Evolutionary conservation across 2,113 vertebrate genomes (phyloP), one percentile per base, ranked within the genome.

Genomic region (Sceloporus tristichus): DNA sequence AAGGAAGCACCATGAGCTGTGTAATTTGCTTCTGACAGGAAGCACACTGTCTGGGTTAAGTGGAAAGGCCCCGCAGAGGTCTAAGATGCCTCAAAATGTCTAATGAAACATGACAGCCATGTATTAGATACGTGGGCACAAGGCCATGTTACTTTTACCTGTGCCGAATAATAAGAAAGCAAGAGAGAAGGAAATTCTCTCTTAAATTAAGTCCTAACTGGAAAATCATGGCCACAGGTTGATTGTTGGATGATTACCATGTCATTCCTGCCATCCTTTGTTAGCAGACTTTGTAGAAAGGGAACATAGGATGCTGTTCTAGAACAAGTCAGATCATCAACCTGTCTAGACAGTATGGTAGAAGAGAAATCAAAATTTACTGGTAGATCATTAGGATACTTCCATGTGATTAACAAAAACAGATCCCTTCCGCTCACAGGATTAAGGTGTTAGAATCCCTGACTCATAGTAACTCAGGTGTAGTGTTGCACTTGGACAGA

Each of bases 31-130:
- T 74, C 56, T 0, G 0, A 53, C 5, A 53, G 70, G 80, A 90
- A 27, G 56, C 87, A 59, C 70, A 42, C 23, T 71, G 84, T 74
- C 90, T 76, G 27, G 71, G 54, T 0, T 19, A 78, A 86, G 90
- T 86, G 65, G 81, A 65, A 76, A 87, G 82, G 48, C 3, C 84
- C 70, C 18, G 34, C 27, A 13, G 65, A 88, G 66, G 5, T n/a
- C 65, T 6, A 2, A 23, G 23, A 7, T 21, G 82, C 27, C 83
- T 74, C 0, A 0, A 73, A 90, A 29, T 1, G n/a, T 87, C 73
- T 90, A 74, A 91, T 62, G 78, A 71, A 83, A 82, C 78, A 18
- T 65, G 87, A 89, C 92, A 94, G 76, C 70, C 65, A 21, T 75
- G 54, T 70, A 81, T 9, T 62, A 84, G 71, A 62, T 87, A 77